A percentile compares a stretch with the other conserved stretches of the same genome.
phyloP scores from a whole-genome alignment of 2,113 vertebrate genomes.

The Gavialis gangeticus region DNA sequence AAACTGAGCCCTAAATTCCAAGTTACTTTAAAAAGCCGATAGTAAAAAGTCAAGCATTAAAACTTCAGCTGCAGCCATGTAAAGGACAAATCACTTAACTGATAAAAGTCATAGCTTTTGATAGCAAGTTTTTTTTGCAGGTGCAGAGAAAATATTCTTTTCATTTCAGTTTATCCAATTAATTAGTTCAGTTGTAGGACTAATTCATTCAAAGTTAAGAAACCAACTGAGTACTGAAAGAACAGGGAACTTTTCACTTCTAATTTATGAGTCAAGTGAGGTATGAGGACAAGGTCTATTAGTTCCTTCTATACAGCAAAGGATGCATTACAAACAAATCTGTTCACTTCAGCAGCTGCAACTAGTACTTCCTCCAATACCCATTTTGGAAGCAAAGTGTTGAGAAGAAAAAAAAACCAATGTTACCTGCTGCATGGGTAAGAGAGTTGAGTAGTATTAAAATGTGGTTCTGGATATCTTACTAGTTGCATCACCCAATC shows the following conservation, averaged over 20 bases:
- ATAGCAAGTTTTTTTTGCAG: neutral
- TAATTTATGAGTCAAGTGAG: neutral
- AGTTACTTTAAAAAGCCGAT: neutral
- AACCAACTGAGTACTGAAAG: neutral
- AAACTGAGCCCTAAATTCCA: no score
- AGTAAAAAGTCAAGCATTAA: fast-evolving
- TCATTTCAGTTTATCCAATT: neutral
- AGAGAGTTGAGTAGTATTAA: no score
- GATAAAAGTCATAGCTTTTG: neutral
- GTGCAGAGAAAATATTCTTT: neutral
- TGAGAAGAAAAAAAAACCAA: no score
- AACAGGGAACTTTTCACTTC: neutral
- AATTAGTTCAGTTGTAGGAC: neutral
- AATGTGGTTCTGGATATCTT: no score
- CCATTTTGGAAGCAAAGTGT: no score
- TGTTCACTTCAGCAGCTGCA: neutral
- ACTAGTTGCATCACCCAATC: no score
- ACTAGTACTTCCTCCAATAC: neutral
- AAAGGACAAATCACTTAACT: neutral
- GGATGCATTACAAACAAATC: neutral
- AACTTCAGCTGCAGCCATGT: neutral
- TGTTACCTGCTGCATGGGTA: no score
- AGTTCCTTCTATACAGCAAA: neutral
- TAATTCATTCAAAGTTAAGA: neutral
- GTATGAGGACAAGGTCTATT: neutral